Base-by-base conservation (phyloP, 2,888 invertebrate genomes). In the Trichogramma dendrolimi region DNA sequence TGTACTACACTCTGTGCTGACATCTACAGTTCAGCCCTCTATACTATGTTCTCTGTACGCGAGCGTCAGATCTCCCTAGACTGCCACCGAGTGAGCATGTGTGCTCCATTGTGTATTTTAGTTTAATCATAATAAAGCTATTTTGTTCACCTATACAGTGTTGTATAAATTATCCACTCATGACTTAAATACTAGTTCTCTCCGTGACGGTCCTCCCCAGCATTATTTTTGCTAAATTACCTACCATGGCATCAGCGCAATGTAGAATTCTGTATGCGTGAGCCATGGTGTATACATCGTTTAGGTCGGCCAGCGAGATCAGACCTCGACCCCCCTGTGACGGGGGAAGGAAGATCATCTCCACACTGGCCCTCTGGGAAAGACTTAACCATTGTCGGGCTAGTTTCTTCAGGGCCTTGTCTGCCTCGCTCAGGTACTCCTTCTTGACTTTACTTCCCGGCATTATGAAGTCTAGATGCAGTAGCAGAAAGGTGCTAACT, bases 241-340 rank as follows among this genome's bases (percentile, higher is more conserved):
- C 43, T 7, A 72, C 71, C 3, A 58, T 41, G 10, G 51, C 5
- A 56, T 75, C 72, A 10, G 40, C 51, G 6, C 69, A 66, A 5
- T 70, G 70, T 51, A 76, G 64, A 61, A 77, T 68, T 40, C 69
- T 65, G 67, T 69, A 76, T 0, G 70, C 73, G 39, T 76, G 74
- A 0, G 68, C 68, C 5, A 74, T 67, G n/a, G 70, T 67, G 27
- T 66, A 52, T 5, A 70, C 61, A 27, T 76, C 75, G 1, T 65
- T 67, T 38, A 71, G 60, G 60, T 75, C 72, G 0, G 68, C 69
- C 2, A 75, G 67, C 10, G 74, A 74, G 1, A 73, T 62, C 0
- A 74, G 50, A 0, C 73, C 74, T 8, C 70, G 70, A 70, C 0
- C 75, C 75, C 0, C 75, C 74, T 14, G 14, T 1, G 14, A 14